Evolutionary conservation across 1,140 invertebrate species (phyloP), one percentile per base, ranked within the genome.

Genomic region (Alviniconcha marisindica): DNA sequence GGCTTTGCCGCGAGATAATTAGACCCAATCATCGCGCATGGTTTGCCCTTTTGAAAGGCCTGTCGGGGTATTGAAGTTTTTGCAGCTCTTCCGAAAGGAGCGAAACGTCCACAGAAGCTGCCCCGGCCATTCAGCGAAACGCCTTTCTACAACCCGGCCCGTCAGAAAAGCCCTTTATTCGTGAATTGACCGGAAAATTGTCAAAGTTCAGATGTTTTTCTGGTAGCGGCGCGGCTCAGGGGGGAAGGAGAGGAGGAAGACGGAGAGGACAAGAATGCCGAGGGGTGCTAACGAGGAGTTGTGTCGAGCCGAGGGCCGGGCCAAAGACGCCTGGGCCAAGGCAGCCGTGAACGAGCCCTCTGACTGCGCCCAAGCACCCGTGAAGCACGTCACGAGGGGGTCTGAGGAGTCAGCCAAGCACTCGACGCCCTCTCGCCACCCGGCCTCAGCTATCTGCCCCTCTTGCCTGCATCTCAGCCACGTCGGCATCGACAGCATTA

Each of bases 111-210:
- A 40, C 28, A 66, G 48, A 78, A 33, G 12, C 21, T 31, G 12
- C 51, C 33, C 44, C 24, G 69, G 36, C 69, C 69, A 71, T 71
- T 71, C 69, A 71, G 36, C 69, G 18, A 5, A 71, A 71, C 69
- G 69, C 69, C 69, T 71, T 42, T 31, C 69, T 36, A 36, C 69
- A 31, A 71, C 69, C 69, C 69, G 33, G 69, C 36, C 36, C 69
- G 31, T 71, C 24, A 71, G 69, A 71, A 71, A 71, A 77, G 40
- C n/a, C 78, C 78, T 80, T 80, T 80, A 66, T 28, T 66, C 78
- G 78, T 60, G 78, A 66, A 80, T 66, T 80, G 78, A 80, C 78
- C 78, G 78, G 78, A 80, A 80, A 80, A 80, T 80, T 66, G 78
- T 66, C 60, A 66, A 66, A 76, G 73, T 76, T 76, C 73, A 79